Conservation (phyloP, 2,888 invertebrate species). For the Heliconius sara region DNA sequence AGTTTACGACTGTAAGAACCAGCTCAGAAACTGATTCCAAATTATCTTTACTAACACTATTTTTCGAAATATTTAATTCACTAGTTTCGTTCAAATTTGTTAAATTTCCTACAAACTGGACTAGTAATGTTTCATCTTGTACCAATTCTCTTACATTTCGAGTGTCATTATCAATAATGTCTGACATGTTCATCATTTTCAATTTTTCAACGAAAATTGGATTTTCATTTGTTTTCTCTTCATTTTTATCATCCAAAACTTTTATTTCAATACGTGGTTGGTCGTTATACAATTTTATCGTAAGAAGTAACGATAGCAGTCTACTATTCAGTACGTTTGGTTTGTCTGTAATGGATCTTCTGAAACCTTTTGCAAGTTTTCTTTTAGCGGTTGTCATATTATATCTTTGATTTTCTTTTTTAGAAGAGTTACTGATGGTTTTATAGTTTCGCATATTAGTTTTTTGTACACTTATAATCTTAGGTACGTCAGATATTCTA, state of each 20-base stretch:
- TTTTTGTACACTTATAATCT: background rate
- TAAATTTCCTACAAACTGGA: background rate
- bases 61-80: background rate
- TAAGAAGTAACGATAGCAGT: constrained; percentile 53
- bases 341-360: constrained; percentile 54
- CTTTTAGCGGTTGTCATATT: constrained; percentile 26
- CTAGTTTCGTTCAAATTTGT: constrained; percentile 1
- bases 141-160: constrained; percentile 2
- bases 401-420: background rate
- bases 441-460: constrained; percentile 1
- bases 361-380: constrained; percentile 53
- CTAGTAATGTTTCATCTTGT: constrained; percentile 15
- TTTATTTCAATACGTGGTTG: constrained; percentile 61
- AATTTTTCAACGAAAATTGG: background rate
- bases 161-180: constrained; percentile 2
- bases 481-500: constrained; percentile 2
- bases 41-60: background rate
- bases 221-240: constrained; percentile 24
- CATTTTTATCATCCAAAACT: constrained; percentile 49
- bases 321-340: constrained; percentile 1
- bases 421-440: constrained; percentile 10
- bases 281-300: constrained; percentile 57
- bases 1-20: background rate
- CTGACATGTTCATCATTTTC: background rate
- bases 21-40: background rate